These are phyloP conservation scores for Cheilosia urbana DNA, from an alignment of 2,888 invertebrate genomes.

Conservation along the genomic window DNA sequence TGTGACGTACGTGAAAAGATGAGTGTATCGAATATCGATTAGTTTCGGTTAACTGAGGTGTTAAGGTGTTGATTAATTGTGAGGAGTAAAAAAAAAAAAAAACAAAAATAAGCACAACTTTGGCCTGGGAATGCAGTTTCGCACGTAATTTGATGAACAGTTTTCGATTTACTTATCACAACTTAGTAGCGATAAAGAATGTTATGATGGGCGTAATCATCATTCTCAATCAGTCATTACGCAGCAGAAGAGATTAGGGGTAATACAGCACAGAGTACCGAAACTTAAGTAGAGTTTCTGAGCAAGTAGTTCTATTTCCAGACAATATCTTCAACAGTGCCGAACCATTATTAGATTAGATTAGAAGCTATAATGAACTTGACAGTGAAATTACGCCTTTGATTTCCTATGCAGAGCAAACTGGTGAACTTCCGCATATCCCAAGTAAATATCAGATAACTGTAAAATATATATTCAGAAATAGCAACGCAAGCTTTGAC, in stretches of 20 bases:
- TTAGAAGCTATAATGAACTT: too few species aligned
- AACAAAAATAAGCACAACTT: neutral
- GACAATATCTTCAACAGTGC: too few species aligned
- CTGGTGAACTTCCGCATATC: too few species aligned
- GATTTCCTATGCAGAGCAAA: too few species aligned
- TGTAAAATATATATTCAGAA: too few species aligned
- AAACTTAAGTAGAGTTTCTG: neutral
- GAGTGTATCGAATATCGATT: too few species aligned
- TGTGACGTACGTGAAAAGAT: neutral
- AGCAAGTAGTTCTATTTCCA: too few species aligned
- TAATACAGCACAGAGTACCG: neutral
- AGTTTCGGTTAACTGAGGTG: neutral
- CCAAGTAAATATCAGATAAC: too few species aligned
- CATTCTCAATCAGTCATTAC: slow-evolving; percentile 14
- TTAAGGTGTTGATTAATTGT: slow-evolving; percentile 1
- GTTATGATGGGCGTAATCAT: neutral
- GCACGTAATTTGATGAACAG: slow-evolving; percentile 7
- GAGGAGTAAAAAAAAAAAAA: neutral
- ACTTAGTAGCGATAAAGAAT: neutral
- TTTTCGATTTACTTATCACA: neutral
- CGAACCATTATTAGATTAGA: too few species aligned
- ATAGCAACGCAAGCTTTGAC: too few species aligned
- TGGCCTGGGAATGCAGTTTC: neutral
- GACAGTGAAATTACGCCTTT: too few species aligned
- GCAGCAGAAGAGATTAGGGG: neutral